Percentiles rank a stretch among this genome's conserved stretches.
These are phyloP conservation scores for Sepioteuthis lessoniana DNA, from an alignment of 2,888 invertebrate species.

Conservation along the genomic window DNA sequence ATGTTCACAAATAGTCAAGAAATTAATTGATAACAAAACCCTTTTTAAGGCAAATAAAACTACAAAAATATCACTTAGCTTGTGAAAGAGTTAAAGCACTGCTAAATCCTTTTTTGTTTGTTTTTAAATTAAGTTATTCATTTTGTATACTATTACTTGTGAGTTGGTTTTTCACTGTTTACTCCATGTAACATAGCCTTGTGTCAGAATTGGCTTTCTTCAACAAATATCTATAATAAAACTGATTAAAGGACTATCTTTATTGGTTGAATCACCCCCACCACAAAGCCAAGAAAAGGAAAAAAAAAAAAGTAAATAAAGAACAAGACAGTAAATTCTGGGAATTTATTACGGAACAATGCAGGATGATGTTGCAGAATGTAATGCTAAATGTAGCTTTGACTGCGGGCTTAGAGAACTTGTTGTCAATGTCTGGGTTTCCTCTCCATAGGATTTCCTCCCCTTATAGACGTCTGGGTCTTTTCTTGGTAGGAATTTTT, in stretches of 20 bases:
- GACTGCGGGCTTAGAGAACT: not conserved
- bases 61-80: too few relatives aligned
- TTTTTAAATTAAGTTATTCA: too few relatives aligned
- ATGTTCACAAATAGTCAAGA: too few relatives aligned
- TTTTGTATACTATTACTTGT: too few relatives aligned
- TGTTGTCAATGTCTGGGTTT: constrained; percentile 23
- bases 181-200: too few relatives aligned
- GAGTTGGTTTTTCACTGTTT: too few relatives aligned
- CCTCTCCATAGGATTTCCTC: constrained; percentile 1
- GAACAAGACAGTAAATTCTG: constrained; percentile 33
- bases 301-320: not conserved
- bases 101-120: too few relatives aligned
- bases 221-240: too few relatives aligned
- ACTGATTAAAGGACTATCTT: not conserved
- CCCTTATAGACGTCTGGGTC: constrained; percentile 13
- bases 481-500: constrained; percentile 33
- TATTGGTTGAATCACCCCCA: not conserved
- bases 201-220: too few relatives aligned
- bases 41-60: too few relatives aligned
- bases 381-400: not conserved
- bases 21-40: too few relatives aligned
- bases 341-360: constrained; percentile 8
- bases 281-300: not conserved
- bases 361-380: not conserved
- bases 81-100: too few relatives aligned